Conservation (phyloP, 2,113 vertebrate species). For the Callipepla squamata region DNA sequence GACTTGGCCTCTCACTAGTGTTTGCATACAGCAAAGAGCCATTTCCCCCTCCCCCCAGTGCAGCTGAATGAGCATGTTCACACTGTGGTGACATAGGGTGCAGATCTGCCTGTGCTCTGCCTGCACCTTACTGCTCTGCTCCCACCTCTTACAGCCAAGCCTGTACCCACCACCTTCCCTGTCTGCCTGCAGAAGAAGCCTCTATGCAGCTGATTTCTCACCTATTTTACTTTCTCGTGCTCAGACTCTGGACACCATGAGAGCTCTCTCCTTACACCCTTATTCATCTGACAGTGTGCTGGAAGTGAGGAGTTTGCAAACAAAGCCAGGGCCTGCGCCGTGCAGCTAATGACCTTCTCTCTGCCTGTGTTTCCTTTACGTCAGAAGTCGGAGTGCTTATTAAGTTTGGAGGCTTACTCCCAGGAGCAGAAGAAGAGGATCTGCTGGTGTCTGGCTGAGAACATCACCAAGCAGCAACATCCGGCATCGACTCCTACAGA, state of each 20-base stretch:
- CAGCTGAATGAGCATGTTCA: not conserved
- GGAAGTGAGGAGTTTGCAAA: slow-evolving; percentile 53
- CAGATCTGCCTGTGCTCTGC: slow-evolving; percentile 9
- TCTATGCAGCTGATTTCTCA: not conserved
- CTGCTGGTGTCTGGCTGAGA: slow-evolving; percentile 94
- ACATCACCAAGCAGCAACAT: slow-evolving; percentile 92
- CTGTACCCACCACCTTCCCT: not conserved
- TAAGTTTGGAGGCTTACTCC: slow-evolving; percentile 94
- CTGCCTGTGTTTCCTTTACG: slow-evolving; percentile 76
- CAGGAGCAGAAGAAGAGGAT: slow-evolving; percentile 94
- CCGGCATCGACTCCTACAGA: slow-evolving; percentile 72
- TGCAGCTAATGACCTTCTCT: slow-evolving; percentile 58
- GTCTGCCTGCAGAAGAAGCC: not conserved
- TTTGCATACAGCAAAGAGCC: slow-evolving; percentile 1
- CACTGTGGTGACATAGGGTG: not conserved
- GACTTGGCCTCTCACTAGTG: not conserved
- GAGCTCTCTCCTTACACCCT: not conserved
- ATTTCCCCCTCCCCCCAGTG: not conserved
- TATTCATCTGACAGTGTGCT: not conserved
- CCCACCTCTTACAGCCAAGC: not conserved
- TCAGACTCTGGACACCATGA: not conserved
- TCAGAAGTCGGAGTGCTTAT: slow-evolving; percentile 95
- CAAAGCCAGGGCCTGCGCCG: slow-evolving; percentile 33
- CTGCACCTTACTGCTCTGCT: not conserved
- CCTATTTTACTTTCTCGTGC: not conserved